Conservation (phyloP, 2,113 vertebrate genomes). For the Grammomys surdaster region DNA sequence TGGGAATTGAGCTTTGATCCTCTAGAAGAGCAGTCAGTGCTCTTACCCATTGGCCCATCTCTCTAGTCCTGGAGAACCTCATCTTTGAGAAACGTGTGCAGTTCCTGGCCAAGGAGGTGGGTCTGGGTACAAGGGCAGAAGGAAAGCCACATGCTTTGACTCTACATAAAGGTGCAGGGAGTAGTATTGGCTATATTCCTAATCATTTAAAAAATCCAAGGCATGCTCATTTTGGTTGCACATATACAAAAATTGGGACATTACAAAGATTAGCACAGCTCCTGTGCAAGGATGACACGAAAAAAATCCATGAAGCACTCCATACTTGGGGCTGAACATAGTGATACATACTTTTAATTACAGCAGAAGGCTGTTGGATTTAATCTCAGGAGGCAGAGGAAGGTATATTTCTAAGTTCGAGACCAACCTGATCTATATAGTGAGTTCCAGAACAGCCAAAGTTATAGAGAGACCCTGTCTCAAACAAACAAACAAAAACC, state of each 20-base stretch:
- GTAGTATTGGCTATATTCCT: not conserved
- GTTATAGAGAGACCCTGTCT: not conserved
- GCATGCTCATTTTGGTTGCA: not conserved
- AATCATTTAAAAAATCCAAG: not conserved
- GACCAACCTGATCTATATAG: not conserved
- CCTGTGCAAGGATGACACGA: not conserved
- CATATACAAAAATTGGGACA: not conserved
- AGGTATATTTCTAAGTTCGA: not conserved
- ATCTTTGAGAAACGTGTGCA: not conserved
- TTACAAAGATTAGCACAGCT: not conserved
- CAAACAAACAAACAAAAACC: not conserved
- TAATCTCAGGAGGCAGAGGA: not conserved
- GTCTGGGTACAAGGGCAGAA: not conserved
- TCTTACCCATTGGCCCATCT: too few relatives aligned
- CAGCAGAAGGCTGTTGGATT: not conserved
- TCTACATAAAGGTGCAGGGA: not conserved
- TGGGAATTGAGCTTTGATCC: too few relatives aligned
- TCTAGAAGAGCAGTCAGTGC: too few relatives aligned
- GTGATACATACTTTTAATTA: not conserved
- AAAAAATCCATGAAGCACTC: not conserved
- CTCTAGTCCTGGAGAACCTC: not conserved
- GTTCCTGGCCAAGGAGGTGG: not conserved
- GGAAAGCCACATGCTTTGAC: fast-evolving
- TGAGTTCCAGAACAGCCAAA: not conserved
- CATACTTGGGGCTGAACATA: not conserved